Base-by-base conservation (phyloP, 2,888 invertebrate species). In the Perizoma affinitatum region DNA sequence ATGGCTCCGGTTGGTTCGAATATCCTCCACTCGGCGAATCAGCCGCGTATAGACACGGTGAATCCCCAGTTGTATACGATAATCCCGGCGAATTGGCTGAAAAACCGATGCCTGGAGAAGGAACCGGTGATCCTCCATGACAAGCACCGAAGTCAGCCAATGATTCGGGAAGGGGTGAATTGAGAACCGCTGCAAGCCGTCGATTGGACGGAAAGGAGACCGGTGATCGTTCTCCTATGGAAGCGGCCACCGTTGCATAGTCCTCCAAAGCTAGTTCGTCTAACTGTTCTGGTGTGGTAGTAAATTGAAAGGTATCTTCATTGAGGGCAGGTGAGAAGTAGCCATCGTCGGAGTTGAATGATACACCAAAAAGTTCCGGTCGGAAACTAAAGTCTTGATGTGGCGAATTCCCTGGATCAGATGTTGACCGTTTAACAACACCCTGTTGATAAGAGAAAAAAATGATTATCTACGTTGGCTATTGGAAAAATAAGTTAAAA, bases 111-210 rank as follows among this genome's bases (percentile, higher is more conserved):
- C 90, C 88, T 6, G 96, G 96, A 63, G 92, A 92, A 5, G 85
- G 84, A 4, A 90, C 88, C 5, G 90, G 90, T 11, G 90, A 90
- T 9, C 91, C 92, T 42, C 94, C 93, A 85, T 96, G 96, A 82
- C 96, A 96, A 63, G 97, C 95, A 75, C 96, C 96, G 83, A 97
- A 96, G 84, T 97, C 96, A 33, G 97, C 96, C 70, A 96, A 84
- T 61, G 96, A 95, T 86, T 96, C 96, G 3, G 96, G 96, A 50
- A 96, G 84, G 0, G 95, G 96, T 10, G 96, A 96, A 82, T 96
- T 96, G 35, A 96, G 91, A 34, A 96, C 95, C 1, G 96, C 96
- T 79, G 96, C 96, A 8, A 96, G 91, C 67, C 96, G 95, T 62
- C 96, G 94, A 79, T 95, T 96, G 10, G 95, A 95, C 63, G 94